These are phyloP conservation scores for Macaria liturata DNA, from an alignment of 2,888 invertebrate genomes.

Conservation along the genomic window DNA sequence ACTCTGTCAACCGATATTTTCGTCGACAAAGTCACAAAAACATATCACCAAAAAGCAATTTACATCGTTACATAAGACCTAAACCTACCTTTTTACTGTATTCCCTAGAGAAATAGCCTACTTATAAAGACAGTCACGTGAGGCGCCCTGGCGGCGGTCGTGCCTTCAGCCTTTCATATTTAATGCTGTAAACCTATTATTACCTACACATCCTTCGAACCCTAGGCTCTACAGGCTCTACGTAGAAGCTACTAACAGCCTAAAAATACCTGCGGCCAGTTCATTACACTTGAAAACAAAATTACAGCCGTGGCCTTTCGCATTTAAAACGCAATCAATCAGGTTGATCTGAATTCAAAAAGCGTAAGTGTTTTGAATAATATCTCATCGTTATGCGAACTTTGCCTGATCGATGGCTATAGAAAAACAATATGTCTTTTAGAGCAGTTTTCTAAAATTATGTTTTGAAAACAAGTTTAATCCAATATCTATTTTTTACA, in stretches of 20 bases:
- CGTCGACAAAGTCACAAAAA: too few species aligned
- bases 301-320: neutral
- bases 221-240: neutral
- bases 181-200: conserved; percentile 7
- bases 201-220: neutral
- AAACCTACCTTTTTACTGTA: too few species aligned
- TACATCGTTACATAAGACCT: too few species aligned
- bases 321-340: conserved; percentile 7
- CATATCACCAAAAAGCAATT: too few species aligned
- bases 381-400: conserved; percentile 6
- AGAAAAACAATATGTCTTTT: too few species aligned
- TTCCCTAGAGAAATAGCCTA: neutral
- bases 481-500: too few species aligned
- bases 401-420: neutral
- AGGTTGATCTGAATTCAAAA: neutral
- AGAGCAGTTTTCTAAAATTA: too few species aligned
- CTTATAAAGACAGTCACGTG: conserved; percentile 5
- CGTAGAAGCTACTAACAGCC: neutral
- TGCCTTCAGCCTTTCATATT: conserved; percentile 9
- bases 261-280: neutral
- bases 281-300: conserved; percentile 1
- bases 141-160: conserved; percentile 1
- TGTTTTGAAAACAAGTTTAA: too few species aligned
- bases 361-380: conserved; percentile 9
- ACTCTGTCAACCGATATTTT: too few species aligned